Evolutionary conservation across 2,113 vertebrate genomes (phyloP).

Genomic region (Dendrocopos noguchii): DNA sequence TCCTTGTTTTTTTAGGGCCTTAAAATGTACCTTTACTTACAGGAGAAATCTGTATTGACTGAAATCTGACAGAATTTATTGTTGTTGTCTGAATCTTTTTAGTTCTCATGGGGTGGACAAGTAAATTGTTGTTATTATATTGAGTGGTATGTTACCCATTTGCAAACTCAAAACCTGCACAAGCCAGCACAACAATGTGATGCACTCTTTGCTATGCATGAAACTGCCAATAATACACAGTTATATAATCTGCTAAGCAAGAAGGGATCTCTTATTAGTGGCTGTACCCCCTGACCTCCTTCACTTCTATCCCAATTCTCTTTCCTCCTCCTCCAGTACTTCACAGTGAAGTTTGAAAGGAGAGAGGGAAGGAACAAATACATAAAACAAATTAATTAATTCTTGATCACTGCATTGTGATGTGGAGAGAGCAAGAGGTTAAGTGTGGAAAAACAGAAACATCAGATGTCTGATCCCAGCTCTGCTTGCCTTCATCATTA

Average conservation of each 20-base stretch:
- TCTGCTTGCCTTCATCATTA: not conserved
- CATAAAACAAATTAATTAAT: not conserved
- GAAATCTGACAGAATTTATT: constrained; percentile 18
- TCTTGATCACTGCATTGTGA: not conserved
- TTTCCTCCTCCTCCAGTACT: not conserved
- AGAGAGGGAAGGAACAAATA: not conserved
- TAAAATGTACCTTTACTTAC: constrained; percentile 21
- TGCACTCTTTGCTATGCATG: not conserved
- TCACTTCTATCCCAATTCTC: not conserved
- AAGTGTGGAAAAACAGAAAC: not conserved
- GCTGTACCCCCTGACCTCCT: not conserved
- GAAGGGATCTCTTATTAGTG: not conserved
- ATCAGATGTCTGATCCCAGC: not conserved
- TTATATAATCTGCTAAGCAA: not conserved
- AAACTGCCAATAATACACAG: constrained; percentile 4
- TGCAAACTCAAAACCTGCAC: not conserved
- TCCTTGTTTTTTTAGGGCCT: not conserved
- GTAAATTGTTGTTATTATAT: not conserved
- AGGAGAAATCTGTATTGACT: not conserved
- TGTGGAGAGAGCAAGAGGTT: not conserved
- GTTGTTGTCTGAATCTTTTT: not conserved
- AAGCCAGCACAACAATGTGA: not conserved
- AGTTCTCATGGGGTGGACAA: not conserved
- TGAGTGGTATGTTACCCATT: not conserved
- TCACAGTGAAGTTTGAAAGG: not conserved